A percentile compares a stretch with the other conserved stretches of the same genome.
Conservation (phyloP, 2,888 invertebrate species). For the Lycophotia porphyrea region DNA sequence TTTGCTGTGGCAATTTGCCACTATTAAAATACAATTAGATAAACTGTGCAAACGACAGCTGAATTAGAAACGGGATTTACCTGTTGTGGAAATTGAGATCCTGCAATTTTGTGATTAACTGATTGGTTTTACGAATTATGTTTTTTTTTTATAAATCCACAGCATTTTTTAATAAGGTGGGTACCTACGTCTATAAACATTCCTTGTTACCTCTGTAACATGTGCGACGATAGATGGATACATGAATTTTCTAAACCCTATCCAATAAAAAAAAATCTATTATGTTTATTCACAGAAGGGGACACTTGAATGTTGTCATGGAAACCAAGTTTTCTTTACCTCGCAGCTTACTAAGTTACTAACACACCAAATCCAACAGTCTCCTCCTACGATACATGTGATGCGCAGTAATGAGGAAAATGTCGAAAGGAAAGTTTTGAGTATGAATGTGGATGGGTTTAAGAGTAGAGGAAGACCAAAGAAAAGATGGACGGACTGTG, state of each 20-base stretch:
- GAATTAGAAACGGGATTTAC: conserved; percentile 49
- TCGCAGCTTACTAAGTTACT: background rate
- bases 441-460: background rate
- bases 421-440: background rate
- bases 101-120: conserved; percentile 27
- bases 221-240: no score
- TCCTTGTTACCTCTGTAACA: background rate
- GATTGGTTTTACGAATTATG: conserved; percentile 24
- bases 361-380: background rate
- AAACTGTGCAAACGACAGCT: conserved; percentile 46
- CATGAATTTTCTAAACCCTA: background rate
- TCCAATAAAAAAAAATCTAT: background rate
- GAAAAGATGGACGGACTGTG: background rate
- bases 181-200: background rate
- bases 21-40: conserved; percentile 58
- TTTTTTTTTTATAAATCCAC: background rate
- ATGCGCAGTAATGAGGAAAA: background rate
- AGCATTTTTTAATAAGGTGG: conserved; percentile 1
- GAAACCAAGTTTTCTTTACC: background rate
- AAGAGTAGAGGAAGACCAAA: background rate
- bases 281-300: background rate
- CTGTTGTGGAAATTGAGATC: conserved; percentile 38
- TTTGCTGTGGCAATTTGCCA: conserved; percentile 48
- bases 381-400: background rate
- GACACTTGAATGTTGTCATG: background rate